Evolutionary conservation across 2,797 vertebrate genomes (phyloP).

Genomic region (Cyprinodon diabolis): DNA sequence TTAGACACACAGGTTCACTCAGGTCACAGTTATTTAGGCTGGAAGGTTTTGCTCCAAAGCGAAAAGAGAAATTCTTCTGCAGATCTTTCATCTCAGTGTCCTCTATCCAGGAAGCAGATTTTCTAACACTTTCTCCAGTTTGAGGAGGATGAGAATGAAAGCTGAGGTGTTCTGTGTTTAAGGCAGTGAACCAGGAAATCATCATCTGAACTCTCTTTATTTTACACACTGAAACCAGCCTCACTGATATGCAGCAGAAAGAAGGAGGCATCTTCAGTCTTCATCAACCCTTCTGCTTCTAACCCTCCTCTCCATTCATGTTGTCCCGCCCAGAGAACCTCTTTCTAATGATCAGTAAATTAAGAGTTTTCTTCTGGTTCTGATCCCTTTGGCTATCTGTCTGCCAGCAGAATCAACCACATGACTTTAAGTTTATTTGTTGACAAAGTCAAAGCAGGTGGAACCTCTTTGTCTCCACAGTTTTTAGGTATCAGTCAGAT

Average conservation of each 20-base stretch:
- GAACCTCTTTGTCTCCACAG: conserved; percentile 54
- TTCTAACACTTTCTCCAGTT: not conserved
- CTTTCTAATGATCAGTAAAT: too few relatives aligned
- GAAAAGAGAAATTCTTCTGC: not conserved
- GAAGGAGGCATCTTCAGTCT: too few relatives aligned
- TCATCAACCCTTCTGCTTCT: too few relatives aligned
- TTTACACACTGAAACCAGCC: not conserved
- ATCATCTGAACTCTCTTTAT: not conserved
- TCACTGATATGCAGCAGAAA: not conserved
- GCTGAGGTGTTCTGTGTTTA: not conserved
- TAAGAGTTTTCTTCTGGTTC: too few relatives aligned
- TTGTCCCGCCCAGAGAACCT: too few relatives aligned
- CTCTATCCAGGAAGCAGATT: not conserved
- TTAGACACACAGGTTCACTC: not conserved
- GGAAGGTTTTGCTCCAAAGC: not conserved
- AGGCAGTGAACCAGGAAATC: not conserved
- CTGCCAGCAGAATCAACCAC: too few relatives aligned
- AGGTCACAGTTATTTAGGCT: not conserved
- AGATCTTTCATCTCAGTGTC: not conserved
- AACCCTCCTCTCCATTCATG: conserved; percentile 9
- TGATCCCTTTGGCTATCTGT: too few relatives aligned
- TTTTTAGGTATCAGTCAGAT: conserved; percentile 24
- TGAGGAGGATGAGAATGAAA: not conserved
- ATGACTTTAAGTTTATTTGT: too few relatives aligned
- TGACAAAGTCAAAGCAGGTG: conserved; percentile 43